Evolutionary conservation across 2,888 invertebrate genomes (phyloP).

Genomic region (Epirrhoe alternata): DNA sequence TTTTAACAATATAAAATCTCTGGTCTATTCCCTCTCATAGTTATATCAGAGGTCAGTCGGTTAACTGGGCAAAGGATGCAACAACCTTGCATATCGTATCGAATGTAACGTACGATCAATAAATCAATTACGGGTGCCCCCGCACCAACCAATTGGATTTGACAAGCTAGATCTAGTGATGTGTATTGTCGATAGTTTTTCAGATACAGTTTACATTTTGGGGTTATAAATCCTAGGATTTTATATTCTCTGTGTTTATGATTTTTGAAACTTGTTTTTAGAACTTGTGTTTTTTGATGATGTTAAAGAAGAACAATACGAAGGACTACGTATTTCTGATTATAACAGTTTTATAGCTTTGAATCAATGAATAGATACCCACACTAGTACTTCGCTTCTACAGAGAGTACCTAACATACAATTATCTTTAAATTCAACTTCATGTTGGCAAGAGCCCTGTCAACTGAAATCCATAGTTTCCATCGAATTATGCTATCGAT

Average conservation of each 20-base stretch:
- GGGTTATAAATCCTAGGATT: background rate
- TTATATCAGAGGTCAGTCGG: slow-evolving; percentile 69
- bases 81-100: slow-evolving; percentile 72
- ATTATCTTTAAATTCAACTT: no score
- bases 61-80: slow-evolving; percentile 77
- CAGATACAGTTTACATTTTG: background rate
- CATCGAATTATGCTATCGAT: slow-evolving; percentile 12
- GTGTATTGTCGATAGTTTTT: slow-evolving; percentile 30
- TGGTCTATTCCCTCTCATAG: slow-evolving; percentile 22
- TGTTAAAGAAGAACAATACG: no score
- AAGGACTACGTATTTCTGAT: no score
- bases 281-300: no score
- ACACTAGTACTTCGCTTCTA: no score
- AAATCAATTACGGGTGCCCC: slow-evolving; percentile 84
- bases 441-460: no score
- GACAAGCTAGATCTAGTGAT: slow-evolving; percentile 78
- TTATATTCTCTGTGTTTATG: no score
- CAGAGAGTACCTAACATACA: no score
- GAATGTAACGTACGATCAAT: slow-evolving; percentile 85
- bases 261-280: no score
- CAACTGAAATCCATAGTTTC: background rate
- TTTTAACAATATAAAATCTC: slow-evolving; percentile 13
- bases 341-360: no score
- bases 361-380: no score
- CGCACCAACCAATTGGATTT: slow-evolving; percentile 83